Evolutionary conservation across 2,797 vertebrate species (phyloP).

Genomic region (Rhincodon typus): DNA sequence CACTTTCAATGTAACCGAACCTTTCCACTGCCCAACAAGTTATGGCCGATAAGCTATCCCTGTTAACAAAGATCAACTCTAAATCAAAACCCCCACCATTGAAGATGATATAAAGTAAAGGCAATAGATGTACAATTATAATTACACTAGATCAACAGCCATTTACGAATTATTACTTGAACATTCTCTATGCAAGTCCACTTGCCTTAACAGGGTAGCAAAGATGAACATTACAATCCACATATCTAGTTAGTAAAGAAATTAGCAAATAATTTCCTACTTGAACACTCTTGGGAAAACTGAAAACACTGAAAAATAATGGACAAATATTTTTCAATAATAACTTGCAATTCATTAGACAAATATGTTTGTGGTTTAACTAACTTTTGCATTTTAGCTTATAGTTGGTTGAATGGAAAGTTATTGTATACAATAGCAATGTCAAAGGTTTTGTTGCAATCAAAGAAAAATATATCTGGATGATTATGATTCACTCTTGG

Average conservation of each 20-base stretch:
- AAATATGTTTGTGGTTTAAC: background rate
- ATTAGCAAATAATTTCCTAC: background rate
- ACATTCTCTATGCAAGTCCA: background rate
- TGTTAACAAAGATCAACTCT: background rate
- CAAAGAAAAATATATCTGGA: background rate
- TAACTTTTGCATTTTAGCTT: background rate
- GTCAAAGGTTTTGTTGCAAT: background rate
- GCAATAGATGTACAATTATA: background rate
- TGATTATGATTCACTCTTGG: background rate
- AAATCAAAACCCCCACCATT: background rate
- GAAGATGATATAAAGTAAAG: background rate
- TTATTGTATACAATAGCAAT: background rate
- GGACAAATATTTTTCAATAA: background rate
- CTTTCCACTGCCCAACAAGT: background rate
- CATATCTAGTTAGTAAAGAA: background rate
- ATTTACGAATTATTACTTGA: background rate
- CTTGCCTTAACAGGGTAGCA: background rate
- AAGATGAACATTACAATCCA: background rate
- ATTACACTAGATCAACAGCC: background rate
- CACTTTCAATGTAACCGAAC: background rate
- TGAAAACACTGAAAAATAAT: background rate
- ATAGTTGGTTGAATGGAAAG: background rate
- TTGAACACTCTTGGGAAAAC: background rate
- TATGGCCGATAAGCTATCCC: background rate
- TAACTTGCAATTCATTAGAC: background rate